A percentile compares a stretch with the other conserved stretches of the same genome.
Conservation (phyloP, 2,888 invertebrate genomes). For the Drosophila leonis region DNA sequence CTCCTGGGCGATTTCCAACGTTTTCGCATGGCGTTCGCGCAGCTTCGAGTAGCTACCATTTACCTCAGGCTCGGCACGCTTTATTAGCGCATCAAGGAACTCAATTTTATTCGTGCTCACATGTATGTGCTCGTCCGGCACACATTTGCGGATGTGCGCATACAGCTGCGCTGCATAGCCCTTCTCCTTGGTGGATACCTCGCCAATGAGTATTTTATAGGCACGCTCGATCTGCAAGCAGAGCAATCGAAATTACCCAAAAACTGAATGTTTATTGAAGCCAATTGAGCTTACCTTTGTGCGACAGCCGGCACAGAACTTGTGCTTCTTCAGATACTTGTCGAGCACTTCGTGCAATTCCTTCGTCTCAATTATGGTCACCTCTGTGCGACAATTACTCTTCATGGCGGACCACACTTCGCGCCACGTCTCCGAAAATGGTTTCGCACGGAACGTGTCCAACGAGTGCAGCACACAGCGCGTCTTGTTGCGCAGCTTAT, state of each 20-base stretch:
- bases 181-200: slow-evolving; percentile 94
- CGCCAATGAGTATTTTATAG: slow-evolving; percentile 94
- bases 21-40: slow-evolving; percentile 97
- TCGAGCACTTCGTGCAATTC: slow-evolving; percentile 94
- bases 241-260: no score
- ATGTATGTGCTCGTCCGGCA: slow-evolving; percentile 94
- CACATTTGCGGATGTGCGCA: slow-evolving; percentile 94
- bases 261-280: no score
- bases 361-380: slow-evolving; percentile 94
- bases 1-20: slow-evolving; percentile 98
- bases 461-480: slow-evolving; percentile 95
- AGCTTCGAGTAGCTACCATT: slow-evolving; percentile 89
- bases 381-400: slow-evolving; percentile 92
- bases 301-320: slow-evolving; percentile 97
- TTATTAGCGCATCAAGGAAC: slow-evolving; percentile 94
- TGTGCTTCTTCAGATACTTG: slow-evolving; percentile 95
- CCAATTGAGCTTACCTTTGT: slow-evolving; percentile 96
- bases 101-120: slow-evolving; percentile 93
- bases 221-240: slow-evolving; percentile 89
- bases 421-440: slow-evolving; percentile 91
- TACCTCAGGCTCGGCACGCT: slow-evolving; percentile 95
- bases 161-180: slow-evolving; percentile 95
- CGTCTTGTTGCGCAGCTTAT: slow-evolving; percentile 94
- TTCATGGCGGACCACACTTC: slow-evolving; percentile 95
- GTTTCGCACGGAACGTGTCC: slow-evolving; percentile 93